phyloP scores from a whole-genome alignment of 1,140 invertebrate species.

The Delia radicum region DNA sequence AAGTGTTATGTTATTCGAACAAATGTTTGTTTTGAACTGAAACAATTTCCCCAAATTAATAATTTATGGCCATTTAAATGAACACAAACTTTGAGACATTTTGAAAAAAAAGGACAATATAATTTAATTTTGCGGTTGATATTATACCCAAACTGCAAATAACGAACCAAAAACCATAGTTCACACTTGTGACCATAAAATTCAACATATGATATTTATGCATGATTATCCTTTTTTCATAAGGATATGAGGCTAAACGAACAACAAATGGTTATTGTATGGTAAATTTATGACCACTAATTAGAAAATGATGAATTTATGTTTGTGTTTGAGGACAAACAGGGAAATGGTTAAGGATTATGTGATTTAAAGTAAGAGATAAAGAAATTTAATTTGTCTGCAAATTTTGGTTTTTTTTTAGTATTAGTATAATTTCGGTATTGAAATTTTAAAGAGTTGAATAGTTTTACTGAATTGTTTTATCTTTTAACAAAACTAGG shows the following conservation, averaged over 20 bases:
- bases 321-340: too few species aligned
- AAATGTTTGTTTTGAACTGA: not conserved
- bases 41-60: not conserved
- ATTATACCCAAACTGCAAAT: not conserved
- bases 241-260: too few species aligned
- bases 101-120: constrained; percentile 28
- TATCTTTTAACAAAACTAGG: too few species aligned
- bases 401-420: too few species aligned
- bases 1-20: not conserved
- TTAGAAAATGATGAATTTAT: constrained; percentile 17
- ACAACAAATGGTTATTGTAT: too few species aligned
- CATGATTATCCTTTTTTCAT: too few species aligned
- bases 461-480: too few species aligned
- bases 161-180: constrained; percentile 24
- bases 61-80: constrained; percentile 11
- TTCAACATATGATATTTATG: not conserved
- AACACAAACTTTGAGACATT: not conserved
- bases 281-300: constrained; percentile 7
- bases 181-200: constrained; percentile 28
- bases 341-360: too few species aligned
- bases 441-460: too few species aligned
- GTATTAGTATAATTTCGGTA: too few species aligned
- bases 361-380: too few species aligned
- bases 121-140: constrained; percentile 28
- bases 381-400: too few species aligned